Evolutionary conservation across 2,888 invertebrate species (phyloP).

Genomic region (Himalopsyche anomala): DNA sequence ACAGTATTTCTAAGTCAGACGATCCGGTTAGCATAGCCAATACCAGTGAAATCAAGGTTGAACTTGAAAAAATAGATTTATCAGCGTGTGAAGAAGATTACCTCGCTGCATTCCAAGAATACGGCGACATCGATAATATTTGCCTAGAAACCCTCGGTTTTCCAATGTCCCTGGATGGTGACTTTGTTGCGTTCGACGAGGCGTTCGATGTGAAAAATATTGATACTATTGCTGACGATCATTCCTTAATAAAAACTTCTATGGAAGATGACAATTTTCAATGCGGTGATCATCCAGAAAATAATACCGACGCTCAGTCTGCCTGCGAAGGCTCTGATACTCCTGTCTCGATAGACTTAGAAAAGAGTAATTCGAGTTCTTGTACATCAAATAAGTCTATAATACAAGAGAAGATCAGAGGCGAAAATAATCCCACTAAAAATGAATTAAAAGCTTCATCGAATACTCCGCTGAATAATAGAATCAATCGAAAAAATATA

Average conservation of each 20-base stretch:
- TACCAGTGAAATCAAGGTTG: not conserved
- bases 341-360: not conserved
- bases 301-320: not conserved
- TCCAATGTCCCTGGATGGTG: slow-evolving; percentile 3
- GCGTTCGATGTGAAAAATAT: slow-evolving; percentile 19
- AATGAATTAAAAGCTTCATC: not conserved
- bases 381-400: not conserved
- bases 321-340: not conserved
- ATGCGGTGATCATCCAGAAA: not conserved
- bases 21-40: not conserved
- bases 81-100: slow-evolving; percentile 5
- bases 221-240: not conserved
- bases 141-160: slow-evolving; percentile 12
- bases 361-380: slow-evolving; percentile 22
- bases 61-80: not conserved
- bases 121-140: slow-evolving; percentile 22
- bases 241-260: not conserved
- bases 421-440: not conserved
- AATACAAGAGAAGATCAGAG: not conserved
- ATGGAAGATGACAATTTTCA: not conserved
- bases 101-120: slow-evolving; percentile 5
- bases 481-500: not conserved
- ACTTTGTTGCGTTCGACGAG: slow-evolving; percentile 21
- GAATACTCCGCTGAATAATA: not conserved
- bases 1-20: not conserved